phyloP scores from a whole-genome alignment of 2,888 invertebrate genomes.

The Ormyrus pomaceus region DNA sequence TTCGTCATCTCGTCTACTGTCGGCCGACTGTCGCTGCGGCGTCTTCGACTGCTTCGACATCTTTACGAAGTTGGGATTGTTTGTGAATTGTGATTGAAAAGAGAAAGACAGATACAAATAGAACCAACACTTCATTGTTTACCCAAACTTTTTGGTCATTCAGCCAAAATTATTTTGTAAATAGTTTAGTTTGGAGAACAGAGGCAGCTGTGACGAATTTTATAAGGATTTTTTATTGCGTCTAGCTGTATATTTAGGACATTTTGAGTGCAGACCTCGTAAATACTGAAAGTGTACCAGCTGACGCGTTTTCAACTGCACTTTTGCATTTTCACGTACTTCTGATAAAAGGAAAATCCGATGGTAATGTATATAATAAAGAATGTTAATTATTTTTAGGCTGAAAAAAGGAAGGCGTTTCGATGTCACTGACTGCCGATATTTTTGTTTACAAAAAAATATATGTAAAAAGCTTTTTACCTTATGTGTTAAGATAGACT shows the following conservation, averaged over 20 bases:
- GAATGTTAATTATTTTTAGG: too few relatives aligned
- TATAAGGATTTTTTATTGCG: neutral
- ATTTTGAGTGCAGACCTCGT: neutral
- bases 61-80: slow-evolving; percentile 1
- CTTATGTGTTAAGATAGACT: too few relatives aligned
- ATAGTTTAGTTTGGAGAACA: neutral
- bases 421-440: too few relatives aligned
- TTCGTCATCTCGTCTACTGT: neutral
- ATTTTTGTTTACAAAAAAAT: too few relatives aligned
- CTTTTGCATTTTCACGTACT: slow-evolving; percentile 24
- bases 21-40: neutral
- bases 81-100: slow-evolving; percentile 10
- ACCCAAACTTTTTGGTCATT: slow-evolving; percentile 7
- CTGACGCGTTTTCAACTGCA: neutral
- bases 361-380: slow-evolving; percentile 24
- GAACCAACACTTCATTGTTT: slow-evolving; percentile 44
- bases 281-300: neutral
- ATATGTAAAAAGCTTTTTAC: too few relatives aligned
- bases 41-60: neutral
- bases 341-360: slow-evolving; percentile 25
- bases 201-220: neutral
- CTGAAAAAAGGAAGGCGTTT: too few relatives aligned
- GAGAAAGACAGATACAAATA: slow-evolving; percentile 16
- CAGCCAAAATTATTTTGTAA: slow-evolving; percentile 29
- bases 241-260: too few relatives aligned